Base-by-base conservation (phyloP, 1,140 invertebrate genomes). In the Spodoptera frugiperda region DNA sequence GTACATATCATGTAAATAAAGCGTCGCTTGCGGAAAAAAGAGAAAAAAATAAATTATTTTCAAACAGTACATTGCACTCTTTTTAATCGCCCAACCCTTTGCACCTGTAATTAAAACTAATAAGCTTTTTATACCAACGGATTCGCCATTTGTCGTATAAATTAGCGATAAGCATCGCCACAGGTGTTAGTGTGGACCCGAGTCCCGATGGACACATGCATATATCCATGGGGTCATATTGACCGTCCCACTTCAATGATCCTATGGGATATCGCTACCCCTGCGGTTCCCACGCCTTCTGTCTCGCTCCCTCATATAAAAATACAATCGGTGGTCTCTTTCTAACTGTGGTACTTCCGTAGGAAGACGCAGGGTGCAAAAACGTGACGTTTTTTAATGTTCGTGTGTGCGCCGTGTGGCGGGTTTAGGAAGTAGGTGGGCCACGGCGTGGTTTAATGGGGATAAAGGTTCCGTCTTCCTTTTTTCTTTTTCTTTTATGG, bases 231-330 rank as follows among this genome's bases (percentile, higher is more conserved):
- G 48, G 55, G 72, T 75, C 72, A 75, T 19, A 25, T 54, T 51
- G 39, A 73, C 75, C 81, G 85, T 84, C 77, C 80, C 88, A 87
- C 88, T 88, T 83, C 84, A 84, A 82, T 88, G 83, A 82, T 82
- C 83, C 83, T 91, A 91, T 93, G 92, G 90, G 92, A 93, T 90
- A 89, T 85, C 82, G 85, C 87, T 86, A 92, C 92, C 92, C 92
- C 83, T 89, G 82, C 79, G 86, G 87, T 93, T 93, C 92, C 90
- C 92, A 93, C 91, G 90, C 70, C 55, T 76, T 67, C 59, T 70
- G 39, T 89, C 84, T 81, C 84, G 33, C 55, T 89, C 80, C 55
- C 80, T 68, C 86, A 0, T 49, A 19, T 49, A 1, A 0, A 9
- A 1, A 19, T 9, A 21, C 6, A 6, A 44, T 83, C 61, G 33